A percentile compares a stretch with the other conserved stretches of the same genome.
These are phyloP conservation scores for Homarus gammarus DNA, from an alignment of 2,888 invertebrate genomes.

Conservation along the genomic window DNA sequence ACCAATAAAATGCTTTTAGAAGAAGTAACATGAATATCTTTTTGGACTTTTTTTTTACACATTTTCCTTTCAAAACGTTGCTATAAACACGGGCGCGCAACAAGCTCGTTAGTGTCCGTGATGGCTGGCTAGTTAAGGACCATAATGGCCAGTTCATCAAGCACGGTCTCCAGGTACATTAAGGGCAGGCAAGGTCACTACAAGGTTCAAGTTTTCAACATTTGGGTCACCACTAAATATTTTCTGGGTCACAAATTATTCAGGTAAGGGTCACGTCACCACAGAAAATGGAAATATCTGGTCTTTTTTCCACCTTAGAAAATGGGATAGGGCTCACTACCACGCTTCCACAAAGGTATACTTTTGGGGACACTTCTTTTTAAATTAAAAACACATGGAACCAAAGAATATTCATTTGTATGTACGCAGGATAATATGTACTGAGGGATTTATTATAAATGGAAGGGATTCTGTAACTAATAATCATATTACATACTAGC, in stretches of 20 bases:
- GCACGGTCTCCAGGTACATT: conserved; percentile 67
- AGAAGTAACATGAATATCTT: conserved; percentile 73
- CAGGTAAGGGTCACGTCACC: conserved; percentile 57
- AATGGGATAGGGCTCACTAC: conserved; percentile 62
- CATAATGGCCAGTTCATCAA: conserved; percentile 66
- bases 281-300: conserved; percentile 49
- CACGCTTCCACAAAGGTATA: conserved; percentile 60
- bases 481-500: conserved; percentile 60
- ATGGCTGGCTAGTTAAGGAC: conserved; percentile 57
- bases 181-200: conserved; percentile 64
- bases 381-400: conserved; percentile 64
- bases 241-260: conserved; percentile 59
- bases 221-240: conserved; percentile 63
- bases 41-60: conserved; percentile 61
- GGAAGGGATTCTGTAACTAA: conserved; percentile 68
- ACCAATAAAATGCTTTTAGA: conserved; percentile 72
- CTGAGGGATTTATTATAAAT: conserved; percentile 52
- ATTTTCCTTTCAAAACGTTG: conserved; percentile 65
- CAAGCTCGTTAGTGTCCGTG: conserved; percentile 71
- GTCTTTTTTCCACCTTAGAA: conserved; percentile 60
- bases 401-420: conserved; percentile 70
- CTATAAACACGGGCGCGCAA: conserved; percentile 71
- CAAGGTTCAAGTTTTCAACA: conserved; percentile 57
- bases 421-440: conserved; percentile 28
- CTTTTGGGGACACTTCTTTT: conserved; percentile 35